phyloP scores from a whole-genome alignment of 35 echinoderm and acorn worm genomes.

The Ptychodera flava region DNA sequence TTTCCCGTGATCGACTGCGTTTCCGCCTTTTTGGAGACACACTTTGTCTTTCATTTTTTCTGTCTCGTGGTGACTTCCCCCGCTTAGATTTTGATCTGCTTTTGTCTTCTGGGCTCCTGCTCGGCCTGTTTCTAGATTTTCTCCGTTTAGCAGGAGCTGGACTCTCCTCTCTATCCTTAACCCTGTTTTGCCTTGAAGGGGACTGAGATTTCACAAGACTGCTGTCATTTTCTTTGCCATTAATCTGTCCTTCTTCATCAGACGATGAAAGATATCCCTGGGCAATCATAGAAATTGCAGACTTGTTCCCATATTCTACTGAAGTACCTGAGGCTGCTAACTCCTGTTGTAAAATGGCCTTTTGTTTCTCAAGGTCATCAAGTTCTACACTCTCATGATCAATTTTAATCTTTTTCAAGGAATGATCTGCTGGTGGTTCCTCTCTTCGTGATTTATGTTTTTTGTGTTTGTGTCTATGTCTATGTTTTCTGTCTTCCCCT shows the following conservation, averaged over 20 bases:
- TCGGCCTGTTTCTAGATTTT: conserved; percentile 18
- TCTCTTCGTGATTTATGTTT: conserved; percentile 43
- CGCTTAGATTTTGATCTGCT: conserved; percentile 1
- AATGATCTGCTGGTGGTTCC: conserved; percentile 4
- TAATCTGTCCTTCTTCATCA: conserved; percentile 21
- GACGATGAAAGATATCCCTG: conserved; percentile 11
- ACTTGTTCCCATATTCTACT: background rate
- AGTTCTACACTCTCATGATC: conserved; percentile 35
- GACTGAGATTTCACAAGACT: conserved; percentile 25
- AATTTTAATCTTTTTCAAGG: conserved; percentile 20
- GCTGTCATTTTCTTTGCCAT: conserved; percentile 36
- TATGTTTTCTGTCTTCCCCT: conserved; percentile 38
- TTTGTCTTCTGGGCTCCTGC: conserved; percentile 2
- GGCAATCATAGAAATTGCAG: conserved; percentile 17
- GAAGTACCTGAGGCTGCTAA: conserved; percentile 44
- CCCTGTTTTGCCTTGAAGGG: conserved; percentile 12
- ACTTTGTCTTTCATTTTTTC: conserved; percentile 10
- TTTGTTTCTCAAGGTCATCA: conserved; percentile 93
- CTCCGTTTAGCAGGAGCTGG: conserved; percentile 31
- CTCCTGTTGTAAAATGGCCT: conserved; percentile 67
- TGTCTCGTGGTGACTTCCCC: conserved; percentile 8
- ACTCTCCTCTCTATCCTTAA: conserved; percentile 41
- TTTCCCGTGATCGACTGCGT: conserved; percentile 17
- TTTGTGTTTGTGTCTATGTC: conserved; percentile 81
- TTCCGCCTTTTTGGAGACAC: conserved; percentile 17